Evolutionary conservation across 2,888 invertebrate genomes (phyloP).

Genomic region (Chalcosyrphus nemorum): DNA sequence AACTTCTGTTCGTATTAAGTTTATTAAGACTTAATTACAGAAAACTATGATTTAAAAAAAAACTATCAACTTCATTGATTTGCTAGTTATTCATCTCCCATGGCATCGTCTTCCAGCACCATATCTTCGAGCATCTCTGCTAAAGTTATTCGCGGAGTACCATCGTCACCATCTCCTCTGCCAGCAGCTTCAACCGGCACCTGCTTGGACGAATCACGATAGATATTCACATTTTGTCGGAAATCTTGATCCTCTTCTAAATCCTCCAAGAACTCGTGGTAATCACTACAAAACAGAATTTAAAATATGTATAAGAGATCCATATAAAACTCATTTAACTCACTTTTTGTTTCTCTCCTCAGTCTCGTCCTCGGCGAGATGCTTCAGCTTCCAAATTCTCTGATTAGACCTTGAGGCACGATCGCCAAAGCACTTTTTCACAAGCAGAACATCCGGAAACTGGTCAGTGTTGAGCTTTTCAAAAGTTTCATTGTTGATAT

Average conservation of each 20-base stretch:
- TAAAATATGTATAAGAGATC: conserved; percentile 11
- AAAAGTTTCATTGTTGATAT: conserved; percentile 94
- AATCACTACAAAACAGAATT: conserved; percentile 87
- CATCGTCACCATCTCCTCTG: conserved; percentile 88
- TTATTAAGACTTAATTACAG: neutral
- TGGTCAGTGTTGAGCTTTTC: conserved; percentile 88
- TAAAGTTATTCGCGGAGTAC: conserved; percentile 89
- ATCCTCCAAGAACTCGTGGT: conserved; percentile 97
- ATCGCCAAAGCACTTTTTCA: conserved; percentile 94
- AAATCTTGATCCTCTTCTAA: conserved; percentile 96
- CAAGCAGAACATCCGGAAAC: conserved; percentile 96
- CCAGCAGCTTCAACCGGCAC: conserved; percentile 84
- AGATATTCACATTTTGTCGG: conserved; percentile 96
- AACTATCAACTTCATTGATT: neutral
- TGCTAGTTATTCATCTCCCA: conserved; percentile 83
- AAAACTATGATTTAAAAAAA: neutral
- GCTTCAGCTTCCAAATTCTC: conserved; percentile 95
- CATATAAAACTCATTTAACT: conserved; percentile 74
- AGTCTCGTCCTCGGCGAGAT: conserved; percentile 88
- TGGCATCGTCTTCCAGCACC: conserved; percentile 89
- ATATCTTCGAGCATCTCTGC: conserved; percentile 98
- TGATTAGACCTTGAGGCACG: conserved; percentile 87
- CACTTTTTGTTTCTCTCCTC: conserved; percentile 86
- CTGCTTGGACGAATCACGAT: conserved; percentile 84
- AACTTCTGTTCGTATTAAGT: neutral